phyloP scores from a whole-genome alignment of 2,113 vertebrate genomes.

The Chloropsis hardwickii region DNA sequence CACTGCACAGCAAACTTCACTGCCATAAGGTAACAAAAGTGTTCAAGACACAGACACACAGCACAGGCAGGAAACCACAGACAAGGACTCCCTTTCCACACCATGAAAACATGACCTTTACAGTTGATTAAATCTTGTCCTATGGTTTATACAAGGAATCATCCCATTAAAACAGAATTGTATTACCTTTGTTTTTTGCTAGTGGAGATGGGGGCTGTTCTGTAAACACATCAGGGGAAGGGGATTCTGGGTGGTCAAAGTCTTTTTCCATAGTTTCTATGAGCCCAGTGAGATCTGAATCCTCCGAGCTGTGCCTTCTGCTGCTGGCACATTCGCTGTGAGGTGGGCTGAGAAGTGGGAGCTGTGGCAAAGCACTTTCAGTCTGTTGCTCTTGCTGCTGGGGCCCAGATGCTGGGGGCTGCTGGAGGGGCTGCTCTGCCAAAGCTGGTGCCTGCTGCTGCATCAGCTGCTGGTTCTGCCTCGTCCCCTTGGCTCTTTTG shows the following conservation, averaged over 20 bases:
- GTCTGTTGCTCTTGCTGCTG: conserved; percentile 73
- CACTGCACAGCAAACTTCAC: neutral
- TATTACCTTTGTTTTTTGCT: conserved; percentile 88
- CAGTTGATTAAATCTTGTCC: neutral
- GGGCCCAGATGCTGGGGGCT: conserved; percentile 66
- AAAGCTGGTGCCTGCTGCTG: conserved; percentile 67
- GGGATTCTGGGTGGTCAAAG: conserved; percentile 86
- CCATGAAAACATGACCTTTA: neutral
- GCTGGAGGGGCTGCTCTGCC: conserved; percentile 73
- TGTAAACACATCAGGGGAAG: conserved; percentile 79
- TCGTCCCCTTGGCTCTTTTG: conserved; percentile 76
- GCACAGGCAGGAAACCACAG: neutral
- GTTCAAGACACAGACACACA: neutral
- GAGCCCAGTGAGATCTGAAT: conserved; percentile 87
- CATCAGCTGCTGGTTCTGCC: conserved; percentile 64
- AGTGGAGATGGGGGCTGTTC: conserved; percentile 84
- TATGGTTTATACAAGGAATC: neutral
- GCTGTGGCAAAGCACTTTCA: conserved; percentile 58
- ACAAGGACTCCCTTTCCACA: neutral
- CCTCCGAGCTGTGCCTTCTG: conserved; percentile 81
- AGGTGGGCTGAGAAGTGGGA: conserved; percentile 9
- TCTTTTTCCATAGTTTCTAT: conserved; percentile 96
- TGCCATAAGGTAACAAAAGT: neutral
- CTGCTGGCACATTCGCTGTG: conserved; percentile 65
- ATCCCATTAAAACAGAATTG: neutral